Evolutionary conservation across 2,888 invertebrate species (phyloP).

Genomic region (Amaurobius ferox): DNA sequence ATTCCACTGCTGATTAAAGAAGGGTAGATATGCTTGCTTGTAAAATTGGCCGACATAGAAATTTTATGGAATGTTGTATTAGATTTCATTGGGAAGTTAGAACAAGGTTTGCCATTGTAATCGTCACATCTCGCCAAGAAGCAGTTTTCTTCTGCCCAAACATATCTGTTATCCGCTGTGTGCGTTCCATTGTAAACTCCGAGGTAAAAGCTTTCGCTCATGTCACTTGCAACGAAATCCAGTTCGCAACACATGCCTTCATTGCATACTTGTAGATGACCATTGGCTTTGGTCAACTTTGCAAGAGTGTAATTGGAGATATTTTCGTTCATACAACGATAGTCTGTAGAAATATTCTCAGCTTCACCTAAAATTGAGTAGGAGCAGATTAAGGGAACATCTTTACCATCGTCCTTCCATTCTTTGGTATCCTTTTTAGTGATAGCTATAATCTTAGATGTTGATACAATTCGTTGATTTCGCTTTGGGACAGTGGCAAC

Average conservation of each 20-base stretch:
- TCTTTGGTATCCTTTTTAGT: neutral
- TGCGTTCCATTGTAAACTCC: slow-evolving; percentile 59
- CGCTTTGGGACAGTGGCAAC: slow-evolving; percentile 33
- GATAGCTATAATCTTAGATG: slow-evolving; percentile 8
- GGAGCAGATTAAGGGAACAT: slow-evolving; percentile 37
- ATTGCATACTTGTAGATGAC: slow-evolving; percentile 49
- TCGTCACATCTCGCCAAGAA: slow-evolving; percentile 44
- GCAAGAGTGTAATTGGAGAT: slow-evolving; percentile 36
- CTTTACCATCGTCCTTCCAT: slow-evolving; percentile 18
- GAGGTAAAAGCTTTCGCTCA: slow-evolving; percentile 46
- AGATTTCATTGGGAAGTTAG: neutral
- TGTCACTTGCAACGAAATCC: slow-evolving; percentile 35
- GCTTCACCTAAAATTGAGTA: neutral
- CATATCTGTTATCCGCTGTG: neutral
- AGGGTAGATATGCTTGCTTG: slow-evolving; percentile 27
- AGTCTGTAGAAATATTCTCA: neutral
- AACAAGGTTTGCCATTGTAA: neutral
- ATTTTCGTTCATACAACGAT: slow-evolving; percentile 28
- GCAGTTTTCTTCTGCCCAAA: slow-evolving; percentile 50
- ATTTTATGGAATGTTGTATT: slow-evolving; percentile 27
- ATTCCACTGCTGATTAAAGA: neutral
- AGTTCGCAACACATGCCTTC: slow-evolving; percentile 70
- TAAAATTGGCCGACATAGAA: slow-evolving; percentile 23
- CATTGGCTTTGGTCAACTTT: slow-evolving; percentile 9
- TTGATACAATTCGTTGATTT: neutral